A percentile compares a stretch with the other conserved stretches of the same genome.
phyloP scores from a whole-genome alignment of 2,888 invertebrate species.

The Habrosyne pyritoides region DNA sequence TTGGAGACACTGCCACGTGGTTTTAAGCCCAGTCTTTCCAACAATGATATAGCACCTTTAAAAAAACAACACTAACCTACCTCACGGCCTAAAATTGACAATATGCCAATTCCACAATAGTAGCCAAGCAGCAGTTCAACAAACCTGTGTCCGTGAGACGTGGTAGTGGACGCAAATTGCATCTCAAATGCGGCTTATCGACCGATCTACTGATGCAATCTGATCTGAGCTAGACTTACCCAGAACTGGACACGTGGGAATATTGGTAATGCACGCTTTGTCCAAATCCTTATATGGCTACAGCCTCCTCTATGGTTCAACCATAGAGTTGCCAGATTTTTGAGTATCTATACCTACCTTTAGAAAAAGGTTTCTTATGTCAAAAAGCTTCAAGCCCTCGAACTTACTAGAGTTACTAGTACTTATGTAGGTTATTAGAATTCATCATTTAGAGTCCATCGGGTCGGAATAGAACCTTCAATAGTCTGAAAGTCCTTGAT shows the following conservation, averaged over 20 bases:
- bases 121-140: constrained; percentile 7
- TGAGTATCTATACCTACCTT: too few species aligned
- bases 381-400: too few species aligned
- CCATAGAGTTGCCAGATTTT: too few species aligned
- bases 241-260: constrained; percentile 5
- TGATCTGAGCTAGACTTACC: constrained; percentile 18
- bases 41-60: not conserved
- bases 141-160: constrained; percentile 2
- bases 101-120: not conserved
- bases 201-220: constrained; percentile 24
- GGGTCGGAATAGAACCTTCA: too few species aligned
- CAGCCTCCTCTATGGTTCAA: too few species aligned
- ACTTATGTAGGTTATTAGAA: too few species aligned
- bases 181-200: constrained; percentile 19
- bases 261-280: not conserved
- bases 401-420: too few species aligned
- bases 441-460: too few species aligned
- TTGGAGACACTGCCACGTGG: not conserved
- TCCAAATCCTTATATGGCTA: too few species aligned
- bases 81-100: not conserved
- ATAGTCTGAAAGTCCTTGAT: too few species aligned
- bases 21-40: not conserved
- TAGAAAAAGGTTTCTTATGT: too few species aligned
- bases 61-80: constrained; percentile 8
- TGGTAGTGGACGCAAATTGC: constrained; percentile 6